Evolutionary conservation across 2,888 invertebrate genomes (phyloP).

Genomic region (Parelbella ahira): DNA sequence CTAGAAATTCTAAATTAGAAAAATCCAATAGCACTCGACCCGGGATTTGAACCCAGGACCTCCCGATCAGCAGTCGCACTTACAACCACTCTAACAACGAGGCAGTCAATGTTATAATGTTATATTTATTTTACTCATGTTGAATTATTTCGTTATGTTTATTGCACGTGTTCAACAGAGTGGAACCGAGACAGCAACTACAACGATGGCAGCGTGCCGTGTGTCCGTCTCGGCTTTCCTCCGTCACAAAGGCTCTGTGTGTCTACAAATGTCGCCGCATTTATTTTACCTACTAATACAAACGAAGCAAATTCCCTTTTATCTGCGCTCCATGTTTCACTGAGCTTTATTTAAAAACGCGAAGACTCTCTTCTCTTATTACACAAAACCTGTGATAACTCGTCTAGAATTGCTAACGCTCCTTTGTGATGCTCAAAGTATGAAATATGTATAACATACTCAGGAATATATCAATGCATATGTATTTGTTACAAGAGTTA

Average conservation of each 20-base stretch:
- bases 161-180: too few relatives aligned
- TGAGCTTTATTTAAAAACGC: conserved; percentile 48
- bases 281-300: conserved; percentile 46
- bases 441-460: conserved; percentile 26
- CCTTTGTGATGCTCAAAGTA: conserved; percentile 40
- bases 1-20: too few relatives aligned
- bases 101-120: too few relatives aligned
- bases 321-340: conserved; percentile 39
- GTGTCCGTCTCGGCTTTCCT: conserved; percentile 11
- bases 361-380: conserved; percentile 41
- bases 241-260: conserved; percentile 32
- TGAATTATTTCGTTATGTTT: too few relatives aligned
- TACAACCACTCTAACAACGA: too few relatives aligned
- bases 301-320: conserved; percentile 46
- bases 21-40: too few relatives aligned
- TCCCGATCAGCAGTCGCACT: too few relatives aligned
- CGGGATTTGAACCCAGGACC: too few relatives aligned
- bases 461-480: conserved; percentile 17
- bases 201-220: conserved; percentile 3
- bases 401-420: conserved; percentile 41
- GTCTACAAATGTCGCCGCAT: conserved; percentile 36
- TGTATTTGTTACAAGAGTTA: conserved; percentile 23
- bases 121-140: too few relatives aligned
- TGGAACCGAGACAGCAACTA: neutral
- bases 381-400: conserved; percentile 43